A percentile compares a stretch with the other conserved stretches of the same genome.
phyloP scores from a whole-genome alignment of 2,113 vertebrate genomes.

The Mandrillus leucophaeus region DNA sequence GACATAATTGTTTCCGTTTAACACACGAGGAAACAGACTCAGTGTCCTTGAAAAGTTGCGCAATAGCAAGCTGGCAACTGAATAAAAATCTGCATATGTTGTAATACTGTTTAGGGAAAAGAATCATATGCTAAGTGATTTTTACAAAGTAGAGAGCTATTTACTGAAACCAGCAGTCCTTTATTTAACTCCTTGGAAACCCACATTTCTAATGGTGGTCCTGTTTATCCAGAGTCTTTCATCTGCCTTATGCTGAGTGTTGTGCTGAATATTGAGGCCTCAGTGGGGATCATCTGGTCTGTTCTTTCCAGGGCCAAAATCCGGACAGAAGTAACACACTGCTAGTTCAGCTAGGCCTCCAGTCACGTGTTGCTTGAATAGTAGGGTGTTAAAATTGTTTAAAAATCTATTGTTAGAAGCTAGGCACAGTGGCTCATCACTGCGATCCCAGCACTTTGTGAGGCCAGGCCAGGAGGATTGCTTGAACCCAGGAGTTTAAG shows the following conservation, averaged over 20 bases:
- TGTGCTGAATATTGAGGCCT: background rate
- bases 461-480: no score
- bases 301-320: background rate
- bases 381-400: background rate
- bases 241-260: background rate
- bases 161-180: background rate
- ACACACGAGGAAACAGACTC: conserved; percentile 29
- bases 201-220: background rate
- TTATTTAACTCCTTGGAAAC: conserved; percentile 24
- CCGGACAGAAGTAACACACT: no score
- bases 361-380: background rate
- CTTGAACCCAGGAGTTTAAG: no score
- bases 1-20: conserved; percentile 52
- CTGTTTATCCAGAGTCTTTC: background rate
- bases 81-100: conserved; percentile 45
- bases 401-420: background rate
- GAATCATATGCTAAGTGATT: conserved; percentile 21
- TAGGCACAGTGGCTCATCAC: no score
- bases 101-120: conserved; percentile 50
- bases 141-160: conserved; percentile 10
- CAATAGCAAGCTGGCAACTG: conserved; percentile 41
- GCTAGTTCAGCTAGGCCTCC: background rate
- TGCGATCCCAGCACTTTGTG: no score
- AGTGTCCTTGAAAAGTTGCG: conserved; percentile 47
- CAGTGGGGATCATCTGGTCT: background rate